Conservation (phyloP, 2,797 vertebrate species). For the Luscinia megarhynchos region DNA sequence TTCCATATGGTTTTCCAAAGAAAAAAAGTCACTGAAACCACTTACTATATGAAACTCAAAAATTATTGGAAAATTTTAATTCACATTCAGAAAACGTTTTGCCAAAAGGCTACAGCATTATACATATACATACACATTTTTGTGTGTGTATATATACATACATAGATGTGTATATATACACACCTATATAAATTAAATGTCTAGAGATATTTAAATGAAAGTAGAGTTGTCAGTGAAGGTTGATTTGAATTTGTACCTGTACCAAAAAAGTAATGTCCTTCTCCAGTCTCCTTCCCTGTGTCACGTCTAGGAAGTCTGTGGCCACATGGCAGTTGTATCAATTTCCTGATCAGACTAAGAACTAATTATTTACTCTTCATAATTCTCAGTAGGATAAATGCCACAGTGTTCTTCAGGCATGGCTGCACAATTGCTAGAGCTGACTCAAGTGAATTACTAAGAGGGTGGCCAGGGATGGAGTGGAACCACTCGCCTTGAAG, state of each 20-base stretch:
- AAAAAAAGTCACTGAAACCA: neutral
- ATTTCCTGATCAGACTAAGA: neutral
- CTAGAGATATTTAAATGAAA: neutral
- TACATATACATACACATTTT: too few species aligned
- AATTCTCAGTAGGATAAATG: neutral
- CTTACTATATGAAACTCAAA: too few species aligned
- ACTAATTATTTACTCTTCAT: neutral
- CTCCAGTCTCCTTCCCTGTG: neutral
- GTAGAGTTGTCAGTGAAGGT: neutral
- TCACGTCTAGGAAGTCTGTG: neutral
- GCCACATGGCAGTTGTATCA: neutral
- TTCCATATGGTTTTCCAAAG: neutral
- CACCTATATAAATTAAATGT: neutral
- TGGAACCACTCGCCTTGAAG: fast-evolving
- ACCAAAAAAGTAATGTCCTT: neutral
- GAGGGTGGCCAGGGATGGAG: neutral
- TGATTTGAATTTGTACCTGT: neutral
- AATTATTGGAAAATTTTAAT: neutral
- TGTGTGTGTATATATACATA: neutral
- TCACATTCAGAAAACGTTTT: neutral
- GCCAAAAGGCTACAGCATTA: neutral
- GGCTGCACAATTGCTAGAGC: fast-evolving
- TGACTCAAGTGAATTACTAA: neutral
- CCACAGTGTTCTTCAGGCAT: neutral
- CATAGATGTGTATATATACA: too few species aligned